These are phyloP conservation scores for Porites lutea DNA, from an alignment of 64 coral and sea anemone species.

Conservation along the genomic window DNA sequence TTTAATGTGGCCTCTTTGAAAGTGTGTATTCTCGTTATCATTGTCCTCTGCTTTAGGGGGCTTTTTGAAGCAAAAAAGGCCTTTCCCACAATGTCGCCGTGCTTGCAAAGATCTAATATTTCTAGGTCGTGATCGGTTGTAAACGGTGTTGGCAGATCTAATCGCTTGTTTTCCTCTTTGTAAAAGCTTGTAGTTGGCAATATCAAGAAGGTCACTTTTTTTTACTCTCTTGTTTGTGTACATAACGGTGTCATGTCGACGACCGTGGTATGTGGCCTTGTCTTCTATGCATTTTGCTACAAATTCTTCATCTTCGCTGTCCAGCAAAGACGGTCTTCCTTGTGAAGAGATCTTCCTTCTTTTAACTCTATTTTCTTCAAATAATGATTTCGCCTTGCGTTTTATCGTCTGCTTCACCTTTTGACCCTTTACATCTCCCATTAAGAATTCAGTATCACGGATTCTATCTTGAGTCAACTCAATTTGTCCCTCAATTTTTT, in stretches of 20 bases:
- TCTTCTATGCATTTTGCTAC: constrained; percentile 69
- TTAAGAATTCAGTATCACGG: too few species aligned
- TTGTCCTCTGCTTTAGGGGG: constrained; percentile 63
- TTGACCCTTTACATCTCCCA: too few species aligned
- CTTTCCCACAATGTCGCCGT: constrained; percentile 37
- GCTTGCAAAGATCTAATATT: constrained; percentile 36
- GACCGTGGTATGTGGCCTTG: constrained; percentile 72
- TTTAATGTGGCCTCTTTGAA: constrained; percentile 64
- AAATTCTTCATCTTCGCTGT: constrained; percentile 70
- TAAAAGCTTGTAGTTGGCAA: constrained; percentile 59
- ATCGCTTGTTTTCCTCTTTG: constrained; percentile 24
- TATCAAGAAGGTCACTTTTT: constrained; percentile 46
- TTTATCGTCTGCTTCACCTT: constrained; percentile 10
- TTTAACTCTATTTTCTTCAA: constrained; percentile 59
- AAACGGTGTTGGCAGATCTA: constrained; percentile 48
- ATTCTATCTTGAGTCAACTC: background rate
- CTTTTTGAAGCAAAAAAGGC: constrained; percentile 71
- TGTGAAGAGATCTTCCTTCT: background rate
- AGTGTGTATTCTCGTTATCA: constrained; percentile 74
- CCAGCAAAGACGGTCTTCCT: constrained; percentile 39
- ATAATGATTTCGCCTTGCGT: constrained; percentile 5
- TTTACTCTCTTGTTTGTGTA: constrained; percentile 71
- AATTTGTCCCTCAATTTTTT: constrained; percentile 20
- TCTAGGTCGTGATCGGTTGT: constrained; percentile 53
- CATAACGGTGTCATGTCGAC: constrained; percentile 59